Evolutionary conservation across 92 coral and sea anemone species (phyloP), one percentile per base, ranked within the genome.

Genomic region (Siderastrea radians): DNA sequence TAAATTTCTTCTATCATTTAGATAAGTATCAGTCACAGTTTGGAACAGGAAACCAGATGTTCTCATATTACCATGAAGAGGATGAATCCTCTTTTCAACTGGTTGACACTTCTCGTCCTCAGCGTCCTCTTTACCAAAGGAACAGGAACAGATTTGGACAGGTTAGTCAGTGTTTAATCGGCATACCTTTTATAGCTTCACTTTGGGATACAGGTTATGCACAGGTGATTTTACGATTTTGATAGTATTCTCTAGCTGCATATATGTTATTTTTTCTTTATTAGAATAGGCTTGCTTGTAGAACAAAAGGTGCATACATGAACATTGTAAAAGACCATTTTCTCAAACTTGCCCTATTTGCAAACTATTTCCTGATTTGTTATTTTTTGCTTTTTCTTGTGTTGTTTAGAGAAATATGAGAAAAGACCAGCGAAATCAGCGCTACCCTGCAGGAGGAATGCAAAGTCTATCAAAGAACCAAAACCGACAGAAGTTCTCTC

Each of bases 11-110:
- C 48, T 79, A 14, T 48, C 1, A 60, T 12, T 67, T 63, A 98
- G 99, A 98, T 89, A 98, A 98, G 72, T 98, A 98, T 91, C 97
- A 96, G 88, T 96, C 98, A 71, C 99, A 98, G 84, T 98, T 98
- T 98, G 99, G 99, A 69, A 89, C 97, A 79, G 99, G 99, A 72
- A 98, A 88, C 76, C 99, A 96, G 90, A 94, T 94, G 85, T 98
- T 94, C 75, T 96, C 99, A 9, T 98, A 98, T 72, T 98, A 90
- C 84, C 99, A 98, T 55, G 99, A 98, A n/a, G 98, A 96, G 72
- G 99, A 98, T 82, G 99, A 98, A 81, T 92, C 99, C 2, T 94
- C 98, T 16, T 98, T 98, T 71, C 99, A 98, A 60, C 93, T 98
- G 48, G 99, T 98, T 59, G 99, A 98, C 68, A 96, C 98, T 47